Base-by-base conservation (phyloP, 2,113 vertebrate species). In the Hipposideros armiger region DNA sequence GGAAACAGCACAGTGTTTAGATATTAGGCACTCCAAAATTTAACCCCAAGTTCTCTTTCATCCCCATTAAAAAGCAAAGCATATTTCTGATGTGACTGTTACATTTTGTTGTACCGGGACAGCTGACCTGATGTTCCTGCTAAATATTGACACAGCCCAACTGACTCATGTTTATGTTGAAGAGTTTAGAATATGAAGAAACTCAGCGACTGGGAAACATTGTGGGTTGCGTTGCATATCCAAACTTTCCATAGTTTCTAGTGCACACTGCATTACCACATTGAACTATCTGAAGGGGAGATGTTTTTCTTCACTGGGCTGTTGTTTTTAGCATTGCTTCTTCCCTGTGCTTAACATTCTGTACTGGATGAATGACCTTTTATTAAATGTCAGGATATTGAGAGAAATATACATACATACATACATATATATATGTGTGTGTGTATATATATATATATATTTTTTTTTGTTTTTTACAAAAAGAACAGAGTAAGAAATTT, bases 81-180 rank as follows among this genome's bases (percentile, higher is more conserved):
- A 11, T 66, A 67, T 84, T 96, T 91, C 73, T 89, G 83, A 88
- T 66, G 86, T 58, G 91, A 69, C 58, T 85, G 77, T 67, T 82
- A 47, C 50, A 26, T 73, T 94, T 81, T 90, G 54, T 69, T 78
- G 67, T 66, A 58, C 24, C 62, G 52, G 90, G 85, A 60, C 22
- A 1, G 74, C 80, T 80, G 87, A 88, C 70, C 93, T 82, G 30
- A 72, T 5, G 52, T 88, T 96, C 60, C 67, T 97, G 87, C 92
- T 96, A 97, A 97, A 97, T 96, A 96, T 94, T 96, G 93, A 97
- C 97, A 94, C 82, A 96, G 88, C 36, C 77, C 62, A 50, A 94
- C 47, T 73, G 81, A 88, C 88, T 91, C 82, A 82, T 85, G 91
- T 96, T 95, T 92, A 94, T 73, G 72, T 81, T 4, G 22, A 70